phyloP scores from a whole-genome alignment of 1,140 invertebrate species.

The Leptestheria dahalacensis region DNA sequence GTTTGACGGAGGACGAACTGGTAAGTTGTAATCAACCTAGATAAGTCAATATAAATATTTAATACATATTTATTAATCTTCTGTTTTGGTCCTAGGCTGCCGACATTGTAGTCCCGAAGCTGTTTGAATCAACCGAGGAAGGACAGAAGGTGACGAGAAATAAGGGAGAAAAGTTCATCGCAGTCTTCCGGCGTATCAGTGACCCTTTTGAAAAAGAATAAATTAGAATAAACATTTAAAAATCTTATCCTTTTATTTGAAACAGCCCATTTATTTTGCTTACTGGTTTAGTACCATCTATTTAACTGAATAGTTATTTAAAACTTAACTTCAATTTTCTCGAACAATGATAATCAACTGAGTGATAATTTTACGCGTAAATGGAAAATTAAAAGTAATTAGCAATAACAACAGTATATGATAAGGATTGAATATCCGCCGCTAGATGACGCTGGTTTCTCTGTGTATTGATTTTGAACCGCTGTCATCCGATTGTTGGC shows the following conservation, averaged over 20 bases:
- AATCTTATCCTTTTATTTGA: too few relatives aligned
- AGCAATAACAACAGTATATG: too few relatives aligned
- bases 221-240: too few relatives aligned
- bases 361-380: too few relatives aligned
- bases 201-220: constrained; percentile 28
- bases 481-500: background rate
- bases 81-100: constrained; percentile 37
- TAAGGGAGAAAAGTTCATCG: constrained; percentile 81
- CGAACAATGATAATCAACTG: too few relatives aligned
- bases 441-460: background rate
- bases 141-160: constrained; percentile 95
- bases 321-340: too few relatives aligned
- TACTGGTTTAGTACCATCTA: too few relatives aligned
- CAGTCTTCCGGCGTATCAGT: constrained; percentile 63
- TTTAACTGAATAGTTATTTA: too few relatives aligned
- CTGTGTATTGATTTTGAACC: background rate
- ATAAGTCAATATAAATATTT: background rate
- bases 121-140: constrained; percentile 90
- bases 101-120: constrained; percentile 73
- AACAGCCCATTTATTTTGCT: too few relatives aligned
- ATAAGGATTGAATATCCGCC: too few relatives aligned
- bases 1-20: constrained; percentile 52
- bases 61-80: background rate
- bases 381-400: background rate
- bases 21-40: constrained; percentile 38